phyloP scores from a whole-genome alignment of 2,888 invertebrate genomes.

The Hypselothyrea guttata region DNA sequence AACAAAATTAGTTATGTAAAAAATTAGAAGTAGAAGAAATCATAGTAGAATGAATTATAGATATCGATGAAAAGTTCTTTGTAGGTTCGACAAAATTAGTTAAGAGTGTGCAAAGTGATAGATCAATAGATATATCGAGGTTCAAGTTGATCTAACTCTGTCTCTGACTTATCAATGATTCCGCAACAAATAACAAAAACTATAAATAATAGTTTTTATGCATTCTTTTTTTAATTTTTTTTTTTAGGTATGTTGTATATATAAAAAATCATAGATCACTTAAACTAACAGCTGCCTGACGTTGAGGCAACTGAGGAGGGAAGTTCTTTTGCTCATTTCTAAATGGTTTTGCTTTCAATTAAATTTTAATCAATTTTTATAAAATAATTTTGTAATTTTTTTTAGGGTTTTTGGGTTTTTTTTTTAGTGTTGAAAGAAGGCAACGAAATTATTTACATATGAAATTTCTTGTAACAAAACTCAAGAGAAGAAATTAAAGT shows the following conservation, averaged over 20 bases:
- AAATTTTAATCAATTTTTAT: constrained; percentile 18
- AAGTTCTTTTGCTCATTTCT: constrained; percentile 74
- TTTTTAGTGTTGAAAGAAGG: constrained; percentile 45
- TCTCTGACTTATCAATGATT: constrained; percentile 22
- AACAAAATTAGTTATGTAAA: constrained; percentile 50
- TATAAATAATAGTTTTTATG: constrained; percentile 54
- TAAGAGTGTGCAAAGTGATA: constrained; percentile 8
- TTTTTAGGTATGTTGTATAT: constrained; percentile 28
- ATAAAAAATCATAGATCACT: constrained; percentile 69
- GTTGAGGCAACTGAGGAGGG: constrained; percentile 72
- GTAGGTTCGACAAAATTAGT: constrained; percentile 1
- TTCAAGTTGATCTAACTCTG: constrained; percentile 8
- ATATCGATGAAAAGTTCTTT: constrained; percentile 14
- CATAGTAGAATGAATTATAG: constrained; percentile 7
- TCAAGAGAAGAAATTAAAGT: constrained; percentile 45
- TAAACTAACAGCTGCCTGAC: constrained; percentile 68
- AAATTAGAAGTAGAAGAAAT: constrained; percentile 16
- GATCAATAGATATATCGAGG: constrained; percentile 16
- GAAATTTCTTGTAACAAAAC: constrained; percentile 51
- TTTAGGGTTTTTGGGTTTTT: constrained; percentile 27
- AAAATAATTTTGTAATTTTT: constrained; percentile 24
- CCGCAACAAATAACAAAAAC: constrained; percentile 66
- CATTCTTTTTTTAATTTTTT: constrained; percentile 15
- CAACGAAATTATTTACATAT: constrained; percentile 74
- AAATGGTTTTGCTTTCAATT: constrained; percentile 51